Percentiles rank a stretch among this genome's conserved stretches.
Evolutionary conservation across 2,797 vertebrate genomes (phyloP).

Genomic region (Eurystomus glaucurus): DNA sequence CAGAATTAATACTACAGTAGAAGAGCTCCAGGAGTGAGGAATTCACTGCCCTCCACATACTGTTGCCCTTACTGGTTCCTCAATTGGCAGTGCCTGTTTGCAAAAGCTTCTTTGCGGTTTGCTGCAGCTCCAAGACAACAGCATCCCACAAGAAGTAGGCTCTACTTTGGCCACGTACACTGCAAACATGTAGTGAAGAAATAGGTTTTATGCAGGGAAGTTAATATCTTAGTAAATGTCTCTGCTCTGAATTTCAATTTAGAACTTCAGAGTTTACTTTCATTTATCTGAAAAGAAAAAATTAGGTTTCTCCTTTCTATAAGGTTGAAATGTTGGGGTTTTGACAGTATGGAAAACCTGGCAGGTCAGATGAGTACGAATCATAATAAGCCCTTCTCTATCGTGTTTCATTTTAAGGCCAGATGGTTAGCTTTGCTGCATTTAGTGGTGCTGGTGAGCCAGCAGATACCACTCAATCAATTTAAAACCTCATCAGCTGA

Average conservation of each 20-base stretch:
- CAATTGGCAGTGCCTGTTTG: not conserved
- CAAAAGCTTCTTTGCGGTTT: not conserved
- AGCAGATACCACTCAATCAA: not conserved
- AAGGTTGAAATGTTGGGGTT: not conserved
- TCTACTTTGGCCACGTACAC: not conserved
- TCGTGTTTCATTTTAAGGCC: not conserved
- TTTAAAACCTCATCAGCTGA: not conserved
- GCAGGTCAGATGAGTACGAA: not conserved
- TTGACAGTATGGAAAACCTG: not conserved
- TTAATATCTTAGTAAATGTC: not conserved
- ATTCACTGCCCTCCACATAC: fast-evolving
- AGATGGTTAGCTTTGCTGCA: not conserved
- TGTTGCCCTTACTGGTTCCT: not conserved
- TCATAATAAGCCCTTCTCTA: not conserved
- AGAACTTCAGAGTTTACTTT: not conserved
- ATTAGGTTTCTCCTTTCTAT: not conserved
- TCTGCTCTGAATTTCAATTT: not conserved
- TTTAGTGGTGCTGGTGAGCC: not conserved
- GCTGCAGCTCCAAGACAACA: not conserved
- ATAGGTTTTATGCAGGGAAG: not conserved
- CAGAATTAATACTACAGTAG: not conserved
- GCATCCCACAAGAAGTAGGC: not conserved
- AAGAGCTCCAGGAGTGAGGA: not conserved
- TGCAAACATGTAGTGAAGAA: not conserved
- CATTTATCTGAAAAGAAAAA: not conserved